These are phyloP conservation scores for Panthera uncia DNA, from an alignment of 2,113 vertebrate genomes.

Conservation along the genomic window DNA sequence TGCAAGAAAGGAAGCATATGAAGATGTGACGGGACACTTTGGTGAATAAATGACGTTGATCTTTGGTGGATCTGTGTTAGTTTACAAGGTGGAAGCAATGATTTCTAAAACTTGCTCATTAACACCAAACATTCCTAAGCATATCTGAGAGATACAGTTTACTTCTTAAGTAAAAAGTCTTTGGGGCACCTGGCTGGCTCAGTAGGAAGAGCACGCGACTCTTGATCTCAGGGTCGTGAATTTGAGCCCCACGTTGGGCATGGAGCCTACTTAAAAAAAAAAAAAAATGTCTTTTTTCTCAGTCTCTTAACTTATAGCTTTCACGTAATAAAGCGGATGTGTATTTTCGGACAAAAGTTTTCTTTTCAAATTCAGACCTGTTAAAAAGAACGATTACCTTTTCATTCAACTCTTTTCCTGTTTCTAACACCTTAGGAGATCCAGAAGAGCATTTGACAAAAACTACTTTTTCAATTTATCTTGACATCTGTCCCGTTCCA, in stretches of 20 bases:
- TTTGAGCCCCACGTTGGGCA: too few species aligned
- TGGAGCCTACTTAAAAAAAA: too few species aligned
- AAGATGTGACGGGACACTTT: accelerated
- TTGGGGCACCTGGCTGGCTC: neutral
- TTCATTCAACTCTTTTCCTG: slow-evolving; percentile 74
- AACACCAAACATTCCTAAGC: slow-evolving; percentile 16
- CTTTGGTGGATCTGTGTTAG: accelerated
- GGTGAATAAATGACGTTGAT: accelerated
- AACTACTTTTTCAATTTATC: slow-evolving; percentile 62
- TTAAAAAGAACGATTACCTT: slow-evolving; percentile 33
- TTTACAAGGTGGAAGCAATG: neutral
- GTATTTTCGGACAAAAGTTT: slow-evolving; percentile 34
- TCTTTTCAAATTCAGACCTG: slow-evolving; percentile 38
- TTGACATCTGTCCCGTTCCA: slow-evolving; percentile 55
- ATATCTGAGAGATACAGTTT: neutral
- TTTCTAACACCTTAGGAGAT: slow-evolving; percentile 76
- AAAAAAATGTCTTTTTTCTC: neutral
- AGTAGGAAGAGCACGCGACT: too few species aligned
- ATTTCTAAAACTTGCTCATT: neutral
- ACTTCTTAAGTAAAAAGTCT: neutral
- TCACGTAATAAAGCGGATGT: neutral
- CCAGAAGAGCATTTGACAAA: slow-evolving; percentile 67
- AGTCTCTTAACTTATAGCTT: slow-evolving; percentile 40
- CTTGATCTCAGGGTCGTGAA: too few species aligned
- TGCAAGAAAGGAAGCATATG: neutral